Evolutionary conservation across 2,113 vertebrate species (phyloP), one percentile per base, ranked within the genome.

Genomic region (Pavo muticus): DNA sequence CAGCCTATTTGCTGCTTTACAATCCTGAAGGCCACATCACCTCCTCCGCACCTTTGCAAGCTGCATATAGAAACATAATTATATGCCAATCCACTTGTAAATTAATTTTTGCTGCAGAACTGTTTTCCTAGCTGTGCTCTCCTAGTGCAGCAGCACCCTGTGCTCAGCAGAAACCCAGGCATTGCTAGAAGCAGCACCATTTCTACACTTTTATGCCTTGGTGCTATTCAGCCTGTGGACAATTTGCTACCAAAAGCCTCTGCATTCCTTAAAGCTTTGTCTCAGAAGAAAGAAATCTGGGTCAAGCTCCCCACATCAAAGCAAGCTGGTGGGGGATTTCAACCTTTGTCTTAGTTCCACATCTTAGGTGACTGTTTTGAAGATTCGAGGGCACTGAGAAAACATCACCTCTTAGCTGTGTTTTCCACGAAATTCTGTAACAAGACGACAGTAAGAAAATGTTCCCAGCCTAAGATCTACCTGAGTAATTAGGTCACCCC

Each of bases 231-330:
- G 60, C 91, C 81, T 48, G 84, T 67, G 84, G 87, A 93, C 73
- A 76, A 81, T 72, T 88, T 88, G 83, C 80, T 94, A 71, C 80
- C 65, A 71, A 87, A 96, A 93, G 73, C 69, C 61, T 86, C 75
- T 60, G 52, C 76, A 50, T 84, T 90, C 47, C 88, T 88, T 92
- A 91, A 88, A 92, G 92, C 94, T 96, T 95, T 90, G 72, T 94
- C 94, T 95, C 91, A 87, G 65, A 90, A 95, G 87, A 90, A 83
- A 94, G 88, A 94, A 94, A 95, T 81, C 65, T 6, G 1, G 94
- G 92, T 93, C 94, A 96, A 87, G 88, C 76, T 63, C 42, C n/a
- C 65, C 24, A 29, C 64, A 86, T 92, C 72, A 93, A 96, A 96
- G 94, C 47, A 86, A 87, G 57, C 92, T 88, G 32, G 94, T 74